Base-by-base conservation (phyloP, 2,888 invertebrate genomes). In the Drosophila hawaiiensis region DNA sequence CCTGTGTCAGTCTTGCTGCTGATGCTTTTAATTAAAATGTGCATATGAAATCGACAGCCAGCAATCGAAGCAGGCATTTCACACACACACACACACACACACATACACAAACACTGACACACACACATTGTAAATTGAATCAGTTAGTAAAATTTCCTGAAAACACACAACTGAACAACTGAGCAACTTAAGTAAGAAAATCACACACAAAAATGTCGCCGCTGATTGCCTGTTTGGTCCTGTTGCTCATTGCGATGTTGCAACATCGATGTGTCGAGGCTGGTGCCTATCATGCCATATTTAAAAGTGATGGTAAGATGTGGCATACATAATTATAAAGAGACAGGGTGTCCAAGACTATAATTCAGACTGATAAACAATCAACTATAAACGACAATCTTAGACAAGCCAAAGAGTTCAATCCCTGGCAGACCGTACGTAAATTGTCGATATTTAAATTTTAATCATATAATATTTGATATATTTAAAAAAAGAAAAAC, bases 11-110 rank as follows among this genome's bases (percentile, higher is more conserved):
- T 43, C 41, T 19, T 53, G 16, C 41, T 37, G 68, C 37, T 64
- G 64, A 59, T 58, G 75, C 68, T 61, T 80, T 84, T 82, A 85
- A 89, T 85, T 89, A 82, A 86, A 89, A 89, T 80, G 69, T 84
- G 89, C 84, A 85, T 83, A 73, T 66, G 52, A 76, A 81, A 74
- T 73, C 58, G 56, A 62, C 55, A 71, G 69, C 67, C 54, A 50
- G 49, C 60, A 76, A 47, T 60, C 80, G 60, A 39, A 56, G 82
- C 63, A 84, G 75, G 71, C 84, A 52, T 52, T 75, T 62, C 62
- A 56, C 74, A 71, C 33, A 65, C 68, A 69, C 41, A 58, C 33
- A 54, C 41, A 65, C 29, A 39, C 29, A 35, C 35, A 67, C 67
- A 62, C 62, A 56, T 71, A 71, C 31, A 67, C 68, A 61, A 33